Conservation (phyloP, 2,888 invertebrate species). For the Chloroclystis v-ata region DNA sequence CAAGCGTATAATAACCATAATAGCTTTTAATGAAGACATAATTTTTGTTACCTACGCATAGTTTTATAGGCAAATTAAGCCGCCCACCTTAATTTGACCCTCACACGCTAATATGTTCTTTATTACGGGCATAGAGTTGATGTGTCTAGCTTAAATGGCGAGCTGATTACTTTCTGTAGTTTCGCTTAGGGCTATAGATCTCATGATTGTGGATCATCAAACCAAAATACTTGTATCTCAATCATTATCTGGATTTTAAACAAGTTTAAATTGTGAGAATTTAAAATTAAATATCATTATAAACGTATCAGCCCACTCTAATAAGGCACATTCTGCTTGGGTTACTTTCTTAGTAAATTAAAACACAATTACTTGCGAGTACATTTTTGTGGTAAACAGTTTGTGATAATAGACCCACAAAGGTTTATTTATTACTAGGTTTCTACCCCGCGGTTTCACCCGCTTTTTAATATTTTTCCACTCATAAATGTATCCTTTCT, state of each 20-base stretch:
- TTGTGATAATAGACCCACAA: no score
- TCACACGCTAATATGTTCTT: constrained; percentile 4
- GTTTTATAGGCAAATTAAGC: constrained; percentile 40
- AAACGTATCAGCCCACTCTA: constrained; percentile 5
- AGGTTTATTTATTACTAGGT: no score
- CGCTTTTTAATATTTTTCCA: no score
- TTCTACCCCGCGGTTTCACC: no score
- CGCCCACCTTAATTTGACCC: constrained; percentile 39
- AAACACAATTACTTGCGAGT: no score
- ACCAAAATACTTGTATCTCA: constrained; percentile 36
- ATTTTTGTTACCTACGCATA: constrained; percentile 46
- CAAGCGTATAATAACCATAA: constrained; percentile 53
- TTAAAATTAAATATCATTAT: constrained; percentile 17
- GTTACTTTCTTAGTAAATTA: no score
- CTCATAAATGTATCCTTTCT: no score
- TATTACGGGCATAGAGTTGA: constrained; percentile 4
- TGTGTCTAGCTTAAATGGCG: constrained; percentile 40
- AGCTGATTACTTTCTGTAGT: constrained; percentile 38
- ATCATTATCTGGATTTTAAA: constrained; percentile 21
- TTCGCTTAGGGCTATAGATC: constrained; percentile 54
- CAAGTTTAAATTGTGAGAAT: constrained; percentile 31
- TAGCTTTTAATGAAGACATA: constrained; percentile 61
- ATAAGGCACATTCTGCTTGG: background rate
- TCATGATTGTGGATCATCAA: constrained; percentile 52
- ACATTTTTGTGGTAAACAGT: no score